Evolutionary conservation across 1,140 invertebrate genomes (phyloP).

Genomic region (Bombus consobrinus): DNA sequence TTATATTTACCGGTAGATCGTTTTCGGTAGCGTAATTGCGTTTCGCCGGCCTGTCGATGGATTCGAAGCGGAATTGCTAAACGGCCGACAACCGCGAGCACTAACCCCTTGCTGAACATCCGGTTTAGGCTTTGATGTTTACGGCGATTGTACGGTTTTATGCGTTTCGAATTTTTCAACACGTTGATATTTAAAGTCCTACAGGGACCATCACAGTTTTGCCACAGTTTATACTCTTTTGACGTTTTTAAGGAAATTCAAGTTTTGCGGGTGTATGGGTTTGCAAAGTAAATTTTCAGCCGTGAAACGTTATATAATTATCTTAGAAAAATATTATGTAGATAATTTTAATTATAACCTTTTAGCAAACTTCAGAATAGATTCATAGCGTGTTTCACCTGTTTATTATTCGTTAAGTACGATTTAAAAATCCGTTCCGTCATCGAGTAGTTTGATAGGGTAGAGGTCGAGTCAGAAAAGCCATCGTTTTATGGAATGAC

Average conservation of each 20-base stretch:
- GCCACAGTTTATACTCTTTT: no score
- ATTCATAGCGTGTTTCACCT: not conserved
- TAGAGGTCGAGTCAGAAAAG: not conserved
- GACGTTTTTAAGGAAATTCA: no score
- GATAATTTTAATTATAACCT: not conserved
- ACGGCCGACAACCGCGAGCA: not conserved
- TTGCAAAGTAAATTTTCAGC: no score
- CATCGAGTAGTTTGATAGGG: not conserved
- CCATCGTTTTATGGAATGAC: not conserved
- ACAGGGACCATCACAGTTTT: no score
- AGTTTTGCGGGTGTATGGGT: no score
- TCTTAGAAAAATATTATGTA: no score
- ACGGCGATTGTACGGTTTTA: not conserved
- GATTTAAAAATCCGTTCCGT: not conserved
- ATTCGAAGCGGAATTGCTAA: slow-evolving; percentile 16
- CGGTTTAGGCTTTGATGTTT: not conserved
- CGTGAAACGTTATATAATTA: no score
- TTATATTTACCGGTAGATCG: slow-evolving; percentile 50
- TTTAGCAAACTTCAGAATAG: not conserved
- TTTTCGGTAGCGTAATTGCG: slow-evolving; percentile 35
- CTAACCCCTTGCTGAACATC: not conserved
- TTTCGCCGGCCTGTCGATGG: slow-evolving; percentile 32
- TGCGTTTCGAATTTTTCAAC: not conserved
- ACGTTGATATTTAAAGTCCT: not conserved
- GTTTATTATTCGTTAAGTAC: not conserved